Conservation (phyloP, 2,888 invertebrate species). For the Xanthorhoe designata region DNA sequence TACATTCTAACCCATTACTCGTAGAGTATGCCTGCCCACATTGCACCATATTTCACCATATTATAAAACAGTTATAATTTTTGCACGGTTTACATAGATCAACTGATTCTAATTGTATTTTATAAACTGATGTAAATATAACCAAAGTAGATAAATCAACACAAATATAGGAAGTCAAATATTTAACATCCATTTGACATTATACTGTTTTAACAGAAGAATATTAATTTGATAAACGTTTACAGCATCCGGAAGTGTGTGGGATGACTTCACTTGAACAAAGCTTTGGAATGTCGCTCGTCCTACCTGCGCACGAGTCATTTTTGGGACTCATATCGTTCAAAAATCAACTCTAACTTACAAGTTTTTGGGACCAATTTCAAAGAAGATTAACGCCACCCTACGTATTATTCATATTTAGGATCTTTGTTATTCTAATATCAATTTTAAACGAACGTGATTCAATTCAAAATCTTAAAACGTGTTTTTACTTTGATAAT, state of each 20-base stretch:
- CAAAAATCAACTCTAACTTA: constrained; percentile 15
- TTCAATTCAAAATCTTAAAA: neutral
- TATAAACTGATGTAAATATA: too few relatives aligned
- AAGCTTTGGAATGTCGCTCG: constrained; percentile 73
- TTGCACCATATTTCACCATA: too few relatives aligned
- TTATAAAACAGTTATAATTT: too few relatives aligned
- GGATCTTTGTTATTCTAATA: constrained; percentile 23
- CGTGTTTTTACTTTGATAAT: constrained; percentile 26
- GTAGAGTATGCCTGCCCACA: too few relatives aligned
- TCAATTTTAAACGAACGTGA: constrained; percentile 1
- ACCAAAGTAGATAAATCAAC: neutral
- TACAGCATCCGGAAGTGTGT: constrained; percentile 76
- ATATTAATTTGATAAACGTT: constrained; percentile 60
- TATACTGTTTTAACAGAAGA: constrained; percentile 56
- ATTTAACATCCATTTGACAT: constrained; percentile 42
- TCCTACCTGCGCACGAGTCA: constrained; percentile 66
- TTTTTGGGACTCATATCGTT: constrained; percentile 26
- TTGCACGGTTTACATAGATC: too few relatives aligned
- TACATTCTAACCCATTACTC: too few relatives aligned
- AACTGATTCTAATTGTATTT: too few relatives aligned
- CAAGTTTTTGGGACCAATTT: neutral
- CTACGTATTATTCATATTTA: constrained; percentile 52
- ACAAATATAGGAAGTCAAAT: constrained; percentile 21
- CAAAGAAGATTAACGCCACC: constrained; percentile 26
- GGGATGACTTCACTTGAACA: constrained; percentile 68